Conservation (phyloP, 2,113 vertebrate genomes). For the Toxotes jaculatrix region DNA sequence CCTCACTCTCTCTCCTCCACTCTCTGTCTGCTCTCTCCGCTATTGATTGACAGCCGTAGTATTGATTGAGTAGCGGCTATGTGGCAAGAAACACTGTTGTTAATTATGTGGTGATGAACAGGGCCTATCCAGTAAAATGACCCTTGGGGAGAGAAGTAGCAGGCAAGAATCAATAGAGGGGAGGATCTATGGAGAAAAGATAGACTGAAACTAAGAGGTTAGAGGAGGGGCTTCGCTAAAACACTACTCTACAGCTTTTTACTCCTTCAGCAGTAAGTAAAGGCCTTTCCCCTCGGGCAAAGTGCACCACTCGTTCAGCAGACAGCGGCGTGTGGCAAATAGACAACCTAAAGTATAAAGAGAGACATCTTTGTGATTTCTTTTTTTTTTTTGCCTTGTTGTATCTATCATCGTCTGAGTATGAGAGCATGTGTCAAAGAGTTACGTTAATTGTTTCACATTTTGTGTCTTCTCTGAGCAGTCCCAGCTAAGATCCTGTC, state of each 20-base stretch:
- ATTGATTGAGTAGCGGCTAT: constrained; percentile 77
- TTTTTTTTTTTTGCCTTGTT: not conserved
- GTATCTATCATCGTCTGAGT: not conserved
- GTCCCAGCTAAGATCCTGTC: constrained; percentile 98
- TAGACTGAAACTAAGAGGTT: constrained; percentile 60
- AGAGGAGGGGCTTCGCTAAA: constrained; percentile 56
- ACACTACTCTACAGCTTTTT: constrained; percentile 33
- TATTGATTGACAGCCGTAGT: constrained; percentile 81
- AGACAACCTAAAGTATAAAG: constrained; percentile 19
- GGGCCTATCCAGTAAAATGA: constrained; percentile 82
- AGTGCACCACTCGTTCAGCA: constrained; percentile 35
- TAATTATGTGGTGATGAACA: constrained; percentile 86
- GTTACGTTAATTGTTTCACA: not conserved
- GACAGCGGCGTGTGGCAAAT: constrained; percentile 28
- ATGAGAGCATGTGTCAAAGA: not conserved
- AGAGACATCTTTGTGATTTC: not conserved
- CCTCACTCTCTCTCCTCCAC: constrained; percentile 41
- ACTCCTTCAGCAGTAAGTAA: constrained; percentile 47
- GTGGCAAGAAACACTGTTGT: constrained; percentile 78
- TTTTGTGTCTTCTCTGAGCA: constrained; percentile 61
- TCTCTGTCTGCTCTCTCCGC: constrained; percentile 39
- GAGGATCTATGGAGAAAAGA: constrained; percentile 79
- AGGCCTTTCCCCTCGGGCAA: constrained; percentile 44
- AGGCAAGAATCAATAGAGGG: constrained; percentile 79
- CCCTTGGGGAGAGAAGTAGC: constrained; percentile 74